Evolutionary conservation across 2,113 vertebrate genomes (phyloP).

Genomic region (Labrus mixtus): DNA sequence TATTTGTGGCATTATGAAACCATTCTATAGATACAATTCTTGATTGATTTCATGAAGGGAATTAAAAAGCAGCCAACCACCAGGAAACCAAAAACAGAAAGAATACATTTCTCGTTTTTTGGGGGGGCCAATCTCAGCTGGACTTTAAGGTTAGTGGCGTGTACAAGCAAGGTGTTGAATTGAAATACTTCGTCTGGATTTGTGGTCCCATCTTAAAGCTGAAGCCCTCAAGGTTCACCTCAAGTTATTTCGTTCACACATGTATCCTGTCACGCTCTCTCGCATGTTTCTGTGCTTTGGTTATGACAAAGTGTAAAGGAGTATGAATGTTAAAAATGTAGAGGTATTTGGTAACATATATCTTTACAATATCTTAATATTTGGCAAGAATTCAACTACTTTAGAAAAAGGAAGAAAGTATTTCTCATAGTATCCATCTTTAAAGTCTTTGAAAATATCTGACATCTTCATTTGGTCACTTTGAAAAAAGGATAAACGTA

Average conservation of each 20-base stretch:
- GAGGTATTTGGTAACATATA: slow-evolving; percentile 78
- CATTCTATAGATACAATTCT: no score
- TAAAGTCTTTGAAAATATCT: slow-evolving; percentile 82
- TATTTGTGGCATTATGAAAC: no score
- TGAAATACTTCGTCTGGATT: neutral
- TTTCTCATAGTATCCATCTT: slow-evolving; percentile 71
- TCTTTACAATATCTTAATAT: slow-evolving; percentile 71
- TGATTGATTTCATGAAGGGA: neutral
- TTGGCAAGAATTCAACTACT: slow-evolving; percentile 76
- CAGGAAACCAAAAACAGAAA: no score
- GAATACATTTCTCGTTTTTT: no score
- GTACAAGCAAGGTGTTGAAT: neutral
- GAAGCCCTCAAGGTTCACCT: slow-evolving; percentile 59
- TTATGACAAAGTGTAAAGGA: slow-evolving; percentile 57
- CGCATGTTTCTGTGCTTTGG: slow-evolving; percentile 75
- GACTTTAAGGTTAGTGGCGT: neutral
- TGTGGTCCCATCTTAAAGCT: slow-evolving; percentile 17
- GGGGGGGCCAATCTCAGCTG: neutral
- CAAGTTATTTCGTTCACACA: slow-evolving; percentile 30
- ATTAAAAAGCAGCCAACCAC: neutral
- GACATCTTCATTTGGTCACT: slow-evolving; percentile 81
- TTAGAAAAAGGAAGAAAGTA: slow-evolving; percentile 57
- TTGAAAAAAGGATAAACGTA: slow-evolving; percentile 66
- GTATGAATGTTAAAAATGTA: slow-evolving; percentile 74
- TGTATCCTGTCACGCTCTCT: slow-evolving; percentile 23